Evolutionary conservation across 1,140 invertebrate species (phyloP), one percentile per base, ranked within the genome.

Genomic region (Cataglyphis hispanica): DNA sequence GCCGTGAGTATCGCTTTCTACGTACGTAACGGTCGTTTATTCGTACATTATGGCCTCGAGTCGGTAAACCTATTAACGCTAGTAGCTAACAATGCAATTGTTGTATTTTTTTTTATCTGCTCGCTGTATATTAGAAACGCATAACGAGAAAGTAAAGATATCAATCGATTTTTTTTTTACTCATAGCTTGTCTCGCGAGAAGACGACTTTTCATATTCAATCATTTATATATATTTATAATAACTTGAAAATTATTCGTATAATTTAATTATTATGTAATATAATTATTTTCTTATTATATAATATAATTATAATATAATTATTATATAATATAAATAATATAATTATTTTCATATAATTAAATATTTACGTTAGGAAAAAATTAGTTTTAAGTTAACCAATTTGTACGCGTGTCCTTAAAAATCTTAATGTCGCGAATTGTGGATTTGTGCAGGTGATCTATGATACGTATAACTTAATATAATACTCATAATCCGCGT

Each of bases 1-100:
- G 76, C 8, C 31, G 70, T 34, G 80, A 60, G 60, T 74, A 89
- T 89, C 83, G 64, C 87, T 87, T 87, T 89, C 90, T 80, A 86
- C 76, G 27, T 76, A 27, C 53, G 72, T 69, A 67, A 70, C 27
- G 56, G 22, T 46, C 67, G 66, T 81, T 58, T 56, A 53, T 22
- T 53, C 46, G 22, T 56, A 40, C 50, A 10, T 66, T 13, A 13
- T 50, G 5, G 40, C 58, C 25, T 5, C 43, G 37, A 46, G 37
- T 46, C 22, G 40, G 37, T 34, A 69, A 72, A 72, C 37, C 37
- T 85, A 80, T 88, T 78, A 85, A 88, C 81, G 86, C 60, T 85
- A 19, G 13, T 60, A 31, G 34, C 60, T 67, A 43, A 72, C 61
- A 56, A 69, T 27, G 40, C 22, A 77, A 75, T 70, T 58, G 46